Evolutionary conservation across 2,797 vertebrate genomes (phyloP).

Genomic region (Neosilurus hyrtlii): DNA sequence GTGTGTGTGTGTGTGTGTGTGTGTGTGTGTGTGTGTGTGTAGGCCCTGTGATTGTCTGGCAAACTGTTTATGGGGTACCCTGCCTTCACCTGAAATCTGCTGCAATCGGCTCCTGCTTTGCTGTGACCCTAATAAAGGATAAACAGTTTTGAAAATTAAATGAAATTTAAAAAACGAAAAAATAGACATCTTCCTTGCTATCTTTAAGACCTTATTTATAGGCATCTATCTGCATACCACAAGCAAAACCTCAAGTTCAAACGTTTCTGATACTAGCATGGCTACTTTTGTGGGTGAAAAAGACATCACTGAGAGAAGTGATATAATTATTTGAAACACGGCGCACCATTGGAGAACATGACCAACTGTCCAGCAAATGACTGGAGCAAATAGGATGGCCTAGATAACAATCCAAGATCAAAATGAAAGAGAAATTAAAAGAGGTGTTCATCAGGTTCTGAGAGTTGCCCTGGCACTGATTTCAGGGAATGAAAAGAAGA

Average conservation of each 20-base stretch:
- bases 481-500: slow-evolving; percentile 23
- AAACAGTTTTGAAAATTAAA: too few relatives aligned
- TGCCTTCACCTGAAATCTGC: too few relatives aligned
- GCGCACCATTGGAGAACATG: slow-evolving; percentile 24
- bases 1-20: too few relatives aligned
- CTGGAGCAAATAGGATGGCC: slow-evolving; percentile 33
- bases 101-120: too few relatives aligned
- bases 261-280: not conserved
- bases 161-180: not conserved
- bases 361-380: slow-evolving; percentile 32
- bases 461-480: slow-evolving; percentile 35
- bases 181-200: not conserved
- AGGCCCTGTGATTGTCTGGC: too few relatives aligned
- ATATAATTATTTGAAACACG: slow-evolving; percentile 32
- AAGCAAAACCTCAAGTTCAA: not conserved
- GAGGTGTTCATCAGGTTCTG: slow-evolving; percentile 24
- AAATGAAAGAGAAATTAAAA: slow-evolving; percentile 48
- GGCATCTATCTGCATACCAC: too few relatives aligned
- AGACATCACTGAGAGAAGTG: slow-evolving; percentile 10
- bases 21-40: too few relatives aligned
- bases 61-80: too few relatives aligned
- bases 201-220: not conserved
- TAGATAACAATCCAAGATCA: slow-evolving; percentile 48
- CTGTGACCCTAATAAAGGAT: too few relatives aligned
- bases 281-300: not conserved